Conservation (phyloP, 2,113 vertebrate species). For the Tympanuchus pallidicinctus region DNA sequence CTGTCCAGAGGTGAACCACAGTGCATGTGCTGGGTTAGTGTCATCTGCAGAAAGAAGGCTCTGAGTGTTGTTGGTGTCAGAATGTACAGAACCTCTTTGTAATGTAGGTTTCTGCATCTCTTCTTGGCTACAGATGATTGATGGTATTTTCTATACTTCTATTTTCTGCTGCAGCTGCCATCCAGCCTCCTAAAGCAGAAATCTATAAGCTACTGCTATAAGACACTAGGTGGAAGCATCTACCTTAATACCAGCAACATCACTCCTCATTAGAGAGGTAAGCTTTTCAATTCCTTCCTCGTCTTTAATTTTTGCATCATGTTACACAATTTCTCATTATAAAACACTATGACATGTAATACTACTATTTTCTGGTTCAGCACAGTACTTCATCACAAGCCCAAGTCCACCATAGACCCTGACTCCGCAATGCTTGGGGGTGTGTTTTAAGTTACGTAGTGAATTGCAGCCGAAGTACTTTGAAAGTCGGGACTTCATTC, state of each 20-base stretch:
- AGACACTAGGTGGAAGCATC: conserved; percentile 61
- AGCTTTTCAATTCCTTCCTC: conserved; percentile 3
- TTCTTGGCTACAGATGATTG: conserved; percentile 14
- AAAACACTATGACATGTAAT: background rate
- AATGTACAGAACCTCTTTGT: background rate
- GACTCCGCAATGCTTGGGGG: background rate
- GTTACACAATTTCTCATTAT: background rate
- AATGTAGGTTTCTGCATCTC: background rate
- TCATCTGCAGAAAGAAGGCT: background rate
- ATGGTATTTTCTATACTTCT: conserved; percentile 1
- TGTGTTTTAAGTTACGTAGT: background rate
- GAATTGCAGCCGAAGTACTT: background rate
- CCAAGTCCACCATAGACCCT: background rate
- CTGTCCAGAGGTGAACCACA: conserved; percentile 11
- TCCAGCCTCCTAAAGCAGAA: conserved; percentile 10
- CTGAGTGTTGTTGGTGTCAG: background rate
- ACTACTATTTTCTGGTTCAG: background rate
- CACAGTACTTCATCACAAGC: background rate
- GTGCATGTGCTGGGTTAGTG: background rate
- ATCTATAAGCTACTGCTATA: conserved; percentile 14
- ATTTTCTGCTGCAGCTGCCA: background rate
- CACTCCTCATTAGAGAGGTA: background rate
- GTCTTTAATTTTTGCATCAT: conserved; percentile 30
- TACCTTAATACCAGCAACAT: conserved; percentile 29
- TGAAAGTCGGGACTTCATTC: background rate